These are phyloP conservation scores for Cynocephalus volans DNA, from an alignment of 2,113 vertebrate genomes.

Conservation along the genomic window DNA sequence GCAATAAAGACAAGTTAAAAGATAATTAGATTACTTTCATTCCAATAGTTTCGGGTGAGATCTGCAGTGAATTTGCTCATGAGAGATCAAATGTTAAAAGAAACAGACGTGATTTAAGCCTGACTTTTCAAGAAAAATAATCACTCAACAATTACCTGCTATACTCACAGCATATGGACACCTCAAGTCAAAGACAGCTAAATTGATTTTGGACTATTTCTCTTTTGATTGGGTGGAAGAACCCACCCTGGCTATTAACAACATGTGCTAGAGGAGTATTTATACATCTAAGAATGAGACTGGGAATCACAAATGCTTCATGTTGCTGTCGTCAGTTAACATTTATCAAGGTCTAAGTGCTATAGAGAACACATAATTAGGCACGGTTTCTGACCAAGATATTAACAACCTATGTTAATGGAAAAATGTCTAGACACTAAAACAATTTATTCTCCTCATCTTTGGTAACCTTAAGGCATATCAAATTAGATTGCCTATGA, in stretches of 20 bases:
- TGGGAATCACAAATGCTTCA: not conserved
- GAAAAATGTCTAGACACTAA: slow-evolving; percentile 14
- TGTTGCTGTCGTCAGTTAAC: not conserved
- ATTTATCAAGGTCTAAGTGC: not conserved
- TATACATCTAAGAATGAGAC: not conserved
- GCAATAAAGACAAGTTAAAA: slow-evolving; percentile 59
- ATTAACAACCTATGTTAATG: slow-evolving; percentile 26
- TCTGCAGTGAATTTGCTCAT: not conserved
- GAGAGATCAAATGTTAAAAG: slow-evolving; percentile 43
- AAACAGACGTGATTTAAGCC: not conserved
- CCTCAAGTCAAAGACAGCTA: not conserved
- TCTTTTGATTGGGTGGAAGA: not conserved
- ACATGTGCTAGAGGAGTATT: not conserved
- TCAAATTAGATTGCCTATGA: slow-evolving; percentile 8
- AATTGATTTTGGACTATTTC: not conserved
- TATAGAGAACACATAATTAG: not conserved
- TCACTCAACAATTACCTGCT: slow-evolving; percentile 14
- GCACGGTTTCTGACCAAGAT: slow-evolving; percentile 8
- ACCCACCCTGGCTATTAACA: rapidly evolving
- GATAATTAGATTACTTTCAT: slow-evolving; percentile 68
- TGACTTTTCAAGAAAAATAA: slow-evolving; percentile 27
- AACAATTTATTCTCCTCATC: slow-evolving; percentile 38
- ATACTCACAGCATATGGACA: not conserved
- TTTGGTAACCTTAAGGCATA: slow-evolving; percentile 41
- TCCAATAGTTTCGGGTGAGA: slow-evolving; percentile 74